Conservation (phyloP, 2,113 vertebrate species). For the Syrrhaptes paradoxus region DNA sequence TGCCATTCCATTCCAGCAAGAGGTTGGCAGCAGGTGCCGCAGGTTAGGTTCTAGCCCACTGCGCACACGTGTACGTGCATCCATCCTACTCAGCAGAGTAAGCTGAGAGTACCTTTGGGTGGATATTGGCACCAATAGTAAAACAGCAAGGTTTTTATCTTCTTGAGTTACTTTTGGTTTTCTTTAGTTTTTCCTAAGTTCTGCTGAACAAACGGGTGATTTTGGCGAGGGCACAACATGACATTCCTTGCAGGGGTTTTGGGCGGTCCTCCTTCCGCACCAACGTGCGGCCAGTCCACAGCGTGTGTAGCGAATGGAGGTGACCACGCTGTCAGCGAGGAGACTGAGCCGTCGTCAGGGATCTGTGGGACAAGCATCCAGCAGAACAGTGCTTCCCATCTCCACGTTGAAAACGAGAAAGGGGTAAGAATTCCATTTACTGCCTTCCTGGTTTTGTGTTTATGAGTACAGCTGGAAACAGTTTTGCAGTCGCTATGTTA, state of each 20-base stretch:
- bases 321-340: too few relatives aligned
- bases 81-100: fast-evolving
- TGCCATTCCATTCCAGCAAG: neutral
- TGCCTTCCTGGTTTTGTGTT: too few relatives aligned
- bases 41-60: neutral
- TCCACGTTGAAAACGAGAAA: too few relatives aligned
- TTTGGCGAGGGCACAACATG: neutral
- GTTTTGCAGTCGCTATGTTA: too few relatives aligned
- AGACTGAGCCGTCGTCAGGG: too few relatives aligned
- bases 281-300: too few relatives aligned
- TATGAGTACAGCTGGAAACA: too few relatives aligned
- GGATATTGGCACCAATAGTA: neutral
- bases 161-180: neutral
- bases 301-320: too few relatives aligned
- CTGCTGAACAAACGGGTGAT: neutral
- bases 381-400: too few relatives aligned
- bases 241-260: slow-evolving; percentile 81
- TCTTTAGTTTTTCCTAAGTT: neutral
- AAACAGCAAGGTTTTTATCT: neutral
- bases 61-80: neutral
- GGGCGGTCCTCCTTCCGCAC: slow-evolving; percentile 65
- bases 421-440: too few relatives aligned
- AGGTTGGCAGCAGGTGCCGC: neutral
- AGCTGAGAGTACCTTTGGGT: neutral
- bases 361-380: too few relatives aligned